Evolutionary conservation across 2,113 vertebrate species (phyloP).

Genomic region (Gobius niger): DNA sequence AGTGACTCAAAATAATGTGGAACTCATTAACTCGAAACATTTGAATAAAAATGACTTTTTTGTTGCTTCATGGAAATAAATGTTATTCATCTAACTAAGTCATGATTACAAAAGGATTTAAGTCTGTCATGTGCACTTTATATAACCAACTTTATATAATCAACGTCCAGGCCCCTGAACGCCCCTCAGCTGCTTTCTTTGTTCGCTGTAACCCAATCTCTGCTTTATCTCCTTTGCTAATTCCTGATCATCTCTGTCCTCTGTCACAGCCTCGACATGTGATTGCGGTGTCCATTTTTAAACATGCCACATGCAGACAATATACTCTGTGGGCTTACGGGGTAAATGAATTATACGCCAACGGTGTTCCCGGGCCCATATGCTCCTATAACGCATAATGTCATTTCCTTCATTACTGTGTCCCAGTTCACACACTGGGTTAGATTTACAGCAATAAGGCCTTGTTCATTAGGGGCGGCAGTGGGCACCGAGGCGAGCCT

Average conservation of each 20-base stretch:
- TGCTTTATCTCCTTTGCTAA: neutral
- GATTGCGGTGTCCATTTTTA: conserved; percentile 19
- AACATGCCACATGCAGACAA: conserved; percentile 11
- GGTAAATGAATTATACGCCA: conserved; percentile 19
- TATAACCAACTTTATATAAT: too few species aligned
- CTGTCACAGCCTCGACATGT: neutral
- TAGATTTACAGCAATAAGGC: conserved; percentile 23
- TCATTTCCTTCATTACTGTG: conserved; percentile 41
- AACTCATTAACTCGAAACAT: too few species aligned
- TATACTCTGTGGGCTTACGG: conserved; percentile 25
- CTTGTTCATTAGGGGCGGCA: conserved; percentile 20
- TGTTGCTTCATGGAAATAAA: too few species aligned
- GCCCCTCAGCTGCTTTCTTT: neutral
- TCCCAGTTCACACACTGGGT: conserved; percentile 5
- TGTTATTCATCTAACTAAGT: too few species aligned
- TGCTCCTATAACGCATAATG: conserved; percentile 40
- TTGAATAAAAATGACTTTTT: too few species aligned
- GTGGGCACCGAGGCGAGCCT: conserved; percentile 19
- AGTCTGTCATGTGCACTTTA: too few species aligned
- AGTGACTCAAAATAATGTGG: too few species aligned
- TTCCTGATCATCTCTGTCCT: neutral
- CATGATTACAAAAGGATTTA: too few species aligned
- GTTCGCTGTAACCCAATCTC: conserved; percentile 3
- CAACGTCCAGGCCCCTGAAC: too few species aligned
- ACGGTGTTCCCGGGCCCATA: conserved; percentile 35